Percentiles rank a stretch among this genome's conserved stretches.
Conservation (phyloP, 2,888 invertebrate genomes). For the Ochropleura plecta region DNA sequence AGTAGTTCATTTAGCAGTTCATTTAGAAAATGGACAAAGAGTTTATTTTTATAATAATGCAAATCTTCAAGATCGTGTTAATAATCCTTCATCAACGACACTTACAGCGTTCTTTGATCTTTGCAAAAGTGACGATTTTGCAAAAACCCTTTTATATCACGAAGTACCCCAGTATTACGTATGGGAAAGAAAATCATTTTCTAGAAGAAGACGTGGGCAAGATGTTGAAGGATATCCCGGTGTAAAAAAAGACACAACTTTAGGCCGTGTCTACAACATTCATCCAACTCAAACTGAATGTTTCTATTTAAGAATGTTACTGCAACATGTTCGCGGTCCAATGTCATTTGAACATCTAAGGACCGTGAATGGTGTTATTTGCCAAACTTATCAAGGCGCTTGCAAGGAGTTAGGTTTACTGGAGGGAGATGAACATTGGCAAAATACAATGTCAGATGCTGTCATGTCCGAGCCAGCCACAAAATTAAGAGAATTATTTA, state of each 20-base stretch:
- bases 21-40: conserved; percentile 2
- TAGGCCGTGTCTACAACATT: conserved; percentile 44
- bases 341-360: conserved; percentile 56
- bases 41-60: conserved; percentile 46
- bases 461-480: too few species aligned
- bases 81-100: conserved; percentile 58
- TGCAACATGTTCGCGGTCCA: conserved; percentile 56
- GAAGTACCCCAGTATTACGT: not conserved
- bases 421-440: conserved; percentile 47
- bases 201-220: conserved; percentile 44
- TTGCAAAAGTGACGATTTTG: conserved; percentile 66
- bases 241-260: conserved; percentile 42
- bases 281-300: conserved; percentile 46
- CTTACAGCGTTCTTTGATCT: conserved; percentile 68
- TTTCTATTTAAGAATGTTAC: too few species aligned
- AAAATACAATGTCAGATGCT: conserved; percentile 36
- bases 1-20: conserved; percentile 46
- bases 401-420: conserved; percentile 50
- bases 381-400: conserved; percentile 51
- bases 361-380: conserved; percentile 55
- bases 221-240: conserved; percentile 52
- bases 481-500: too few species aligned
- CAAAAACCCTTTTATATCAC: conserved; percentile 54
- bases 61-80: conserved; percentile 48
- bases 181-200: conserved; percentile 1